These are phyloP conservation scores for Grapholita molesta DNA, from an alignment of 1,140 invertebrate species.

Conservation along the genomic window DNA sequence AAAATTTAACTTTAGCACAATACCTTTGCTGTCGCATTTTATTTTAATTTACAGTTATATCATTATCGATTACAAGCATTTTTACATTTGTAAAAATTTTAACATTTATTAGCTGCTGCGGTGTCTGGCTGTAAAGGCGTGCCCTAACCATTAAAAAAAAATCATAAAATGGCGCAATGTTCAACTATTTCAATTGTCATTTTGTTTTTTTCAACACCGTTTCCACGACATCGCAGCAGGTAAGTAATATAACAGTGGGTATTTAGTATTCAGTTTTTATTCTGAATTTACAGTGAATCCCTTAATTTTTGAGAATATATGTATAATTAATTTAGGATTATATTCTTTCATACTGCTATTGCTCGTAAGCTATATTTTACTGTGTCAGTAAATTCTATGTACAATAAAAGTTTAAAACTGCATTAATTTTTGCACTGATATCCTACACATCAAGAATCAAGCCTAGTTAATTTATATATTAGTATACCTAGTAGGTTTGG, in stretches of 20 bases:
- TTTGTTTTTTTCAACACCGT: not conserved
- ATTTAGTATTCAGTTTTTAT: not conserved
- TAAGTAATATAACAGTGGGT: not conserved
- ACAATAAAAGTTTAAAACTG: not conserved
- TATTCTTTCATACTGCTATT: not conserved
- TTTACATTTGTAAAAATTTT: not conserved
- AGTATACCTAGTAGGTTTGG: not conserved
- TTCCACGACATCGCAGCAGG: not conserved
- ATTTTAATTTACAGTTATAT: conserved; percentile 14
- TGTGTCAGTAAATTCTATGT: not conserved
- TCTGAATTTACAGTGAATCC: too few species aligned
- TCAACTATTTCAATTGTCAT: not conserved
- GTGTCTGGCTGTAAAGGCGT: not conserved
- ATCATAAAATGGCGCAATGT: not conserved
- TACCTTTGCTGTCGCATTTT: conserved; percentile 9
- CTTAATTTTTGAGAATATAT: not conserved
- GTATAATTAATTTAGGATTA: not conserved
- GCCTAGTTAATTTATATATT: not conserved
- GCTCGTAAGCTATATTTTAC: not conserved
- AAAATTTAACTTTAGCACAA: conserved; percentile 22
- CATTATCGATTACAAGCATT: conserved; percentile 6
- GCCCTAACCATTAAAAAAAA: not conserved
- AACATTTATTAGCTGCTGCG: not conserved
- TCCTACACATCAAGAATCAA: conserved; percentile 3
- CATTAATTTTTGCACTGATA: not conserved